These are phyloP conservation scores for Hylaeus volcanicus DNA, from an alignment of 1,140 invertebrate species.

Conservation along the genomic window DNA sequence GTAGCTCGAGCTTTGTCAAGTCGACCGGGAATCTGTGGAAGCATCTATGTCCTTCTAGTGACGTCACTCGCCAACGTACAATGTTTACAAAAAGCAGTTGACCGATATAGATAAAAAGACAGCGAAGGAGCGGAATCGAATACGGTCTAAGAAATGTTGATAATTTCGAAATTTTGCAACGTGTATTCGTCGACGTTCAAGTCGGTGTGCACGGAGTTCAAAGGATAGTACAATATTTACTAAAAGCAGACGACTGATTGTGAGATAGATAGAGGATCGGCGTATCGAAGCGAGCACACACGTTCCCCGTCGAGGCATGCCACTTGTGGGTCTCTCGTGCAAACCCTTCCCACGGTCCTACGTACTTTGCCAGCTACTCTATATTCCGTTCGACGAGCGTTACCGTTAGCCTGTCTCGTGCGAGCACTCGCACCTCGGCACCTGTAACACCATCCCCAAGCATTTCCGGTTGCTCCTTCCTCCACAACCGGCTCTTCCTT, in stretches of 20 bases:
- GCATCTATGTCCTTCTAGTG: background rate
- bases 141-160: too few relatives aligned
- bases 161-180: too few relatives aligned
- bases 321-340: slow-evolving; percentile 67
- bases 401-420: slow-evolving; percentile 51
- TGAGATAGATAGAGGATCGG: slow-evolving; percentile 24
- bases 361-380: slow-evolving; percentile 59
- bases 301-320: slow-evolving; percentile 46
- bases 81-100: background rate
- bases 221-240: slow-evolving; percentile 50
- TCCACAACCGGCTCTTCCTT: slow-evolving; percentile 4
- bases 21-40: slow-evolving; percentile 3
- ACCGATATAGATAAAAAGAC: too few relatives aligned
- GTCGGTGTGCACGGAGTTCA: slow-evolving; percentile 18
- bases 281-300: slow-evolving; percentile 40
- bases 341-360: slow-evolving; percentile 52
- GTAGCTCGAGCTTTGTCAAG: background rate
- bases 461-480: slow-evolving; percentile 20
- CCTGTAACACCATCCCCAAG: slow-evolving; percentile 54
- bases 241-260: background rate
- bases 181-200: background rate
- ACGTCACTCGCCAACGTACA: too few relatives aligned
- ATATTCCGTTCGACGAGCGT: slow-evolving; percentile 68
- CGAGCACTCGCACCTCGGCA: slow-evolving; percentile 59
- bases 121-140: too few relatives aligned